phyloP scores from a whole-genome alignment of 2,113 vertebrate species.

The Copsychus sechellarum region DNA sequence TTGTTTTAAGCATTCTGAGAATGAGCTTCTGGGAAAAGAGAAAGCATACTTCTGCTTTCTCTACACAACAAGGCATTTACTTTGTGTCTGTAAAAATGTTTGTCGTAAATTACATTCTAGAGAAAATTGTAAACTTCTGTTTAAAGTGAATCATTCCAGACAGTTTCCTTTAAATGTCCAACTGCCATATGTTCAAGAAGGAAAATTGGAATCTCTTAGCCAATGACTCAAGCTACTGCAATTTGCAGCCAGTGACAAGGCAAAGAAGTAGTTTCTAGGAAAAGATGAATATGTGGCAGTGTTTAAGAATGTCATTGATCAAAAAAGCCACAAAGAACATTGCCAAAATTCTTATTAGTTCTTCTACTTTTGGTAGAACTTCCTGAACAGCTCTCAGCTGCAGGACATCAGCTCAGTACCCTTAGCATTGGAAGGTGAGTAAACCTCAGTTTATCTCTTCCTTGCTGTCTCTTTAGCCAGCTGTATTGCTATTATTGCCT shows the following conservation, averaged over 20 bases:
- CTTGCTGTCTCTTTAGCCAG: neutral
- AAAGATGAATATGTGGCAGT: neutral
- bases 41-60: neutral
- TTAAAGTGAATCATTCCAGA: neutral
- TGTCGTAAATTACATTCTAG: neutral
- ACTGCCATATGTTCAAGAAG: neutral
- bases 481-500: neutral
- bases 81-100: constrained; percentile 6
- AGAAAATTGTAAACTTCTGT: neutral
- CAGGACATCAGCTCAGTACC: neutral
- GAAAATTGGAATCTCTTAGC: neutral
- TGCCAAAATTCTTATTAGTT: neutral
- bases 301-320: neutral
- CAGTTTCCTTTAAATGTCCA: neutral
- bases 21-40: neutral
- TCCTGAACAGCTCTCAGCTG: neutral
- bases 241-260: neutral
- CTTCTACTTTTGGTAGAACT: neutral
- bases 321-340: neutral
- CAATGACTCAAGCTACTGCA: constrained; percentile 6
- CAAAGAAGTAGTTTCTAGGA: constrained; percentile 19
- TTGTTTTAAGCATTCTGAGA: neutral
- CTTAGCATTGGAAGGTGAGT: neutral
- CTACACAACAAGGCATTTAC: neutral
- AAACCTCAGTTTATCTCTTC: neutral